A percentile compares a stretch with the other conserved stretches of the same genome.
Evolutionary conservation across 2,797 vertebrate genomes (phyloP).

Genomic region (Dipus sagitta): DNA sequence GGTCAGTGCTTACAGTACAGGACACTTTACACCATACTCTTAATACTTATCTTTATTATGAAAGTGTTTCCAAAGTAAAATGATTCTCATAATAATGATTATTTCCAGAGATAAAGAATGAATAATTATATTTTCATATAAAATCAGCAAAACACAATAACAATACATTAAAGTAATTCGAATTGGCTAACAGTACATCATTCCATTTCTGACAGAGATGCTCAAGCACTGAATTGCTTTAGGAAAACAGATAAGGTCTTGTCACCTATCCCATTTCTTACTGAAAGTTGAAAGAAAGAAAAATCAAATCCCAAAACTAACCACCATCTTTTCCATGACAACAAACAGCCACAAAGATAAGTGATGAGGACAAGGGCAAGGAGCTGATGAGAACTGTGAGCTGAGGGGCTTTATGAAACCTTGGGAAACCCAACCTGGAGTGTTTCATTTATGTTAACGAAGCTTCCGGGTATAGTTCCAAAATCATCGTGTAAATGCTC

Average conservation of each 20-base stretch:
- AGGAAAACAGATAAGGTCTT: constrained; percentile 85
- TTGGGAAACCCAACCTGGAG: constrained; percentile 14
- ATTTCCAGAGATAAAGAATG: constrained; percentile 86
- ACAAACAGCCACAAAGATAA: constrained; percentile 45
- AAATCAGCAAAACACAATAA: constrained; percentile 83
- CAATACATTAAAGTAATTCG: constrained; percentile 83
- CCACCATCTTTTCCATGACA: constrained; percentile 52
- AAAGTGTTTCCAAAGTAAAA: constrained; percentile 90
- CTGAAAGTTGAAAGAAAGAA: constrained; percentile 65
- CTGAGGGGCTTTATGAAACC: background rate
- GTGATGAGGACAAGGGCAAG: background rate
- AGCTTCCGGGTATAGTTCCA: constrained; percentile 17
- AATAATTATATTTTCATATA: constrained; percentile 84
- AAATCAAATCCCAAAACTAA: constrained; percentile 65
- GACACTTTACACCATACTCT: constrained; percentile 76
- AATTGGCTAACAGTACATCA: constrained; percentile 81
- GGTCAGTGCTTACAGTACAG: constrained; percentile 57
- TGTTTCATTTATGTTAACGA: constrained; percentile 14
- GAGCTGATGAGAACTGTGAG: background rate
- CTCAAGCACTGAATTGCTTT: constrained; percentile 83
- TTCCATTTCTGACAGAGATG: constrained; percentile 86
- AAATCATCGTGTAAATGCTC: constrained; percentile 61
- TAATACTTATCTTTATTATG: constrained; percentile 90
- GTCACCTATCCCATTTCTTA: constrained; percentile 74
- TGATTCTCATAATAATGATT: constrained; percentile 86